Evolutionary conservation across 23 tunicate species (phyloP).

Genomic region (Phallusia fumigata): DNA sequence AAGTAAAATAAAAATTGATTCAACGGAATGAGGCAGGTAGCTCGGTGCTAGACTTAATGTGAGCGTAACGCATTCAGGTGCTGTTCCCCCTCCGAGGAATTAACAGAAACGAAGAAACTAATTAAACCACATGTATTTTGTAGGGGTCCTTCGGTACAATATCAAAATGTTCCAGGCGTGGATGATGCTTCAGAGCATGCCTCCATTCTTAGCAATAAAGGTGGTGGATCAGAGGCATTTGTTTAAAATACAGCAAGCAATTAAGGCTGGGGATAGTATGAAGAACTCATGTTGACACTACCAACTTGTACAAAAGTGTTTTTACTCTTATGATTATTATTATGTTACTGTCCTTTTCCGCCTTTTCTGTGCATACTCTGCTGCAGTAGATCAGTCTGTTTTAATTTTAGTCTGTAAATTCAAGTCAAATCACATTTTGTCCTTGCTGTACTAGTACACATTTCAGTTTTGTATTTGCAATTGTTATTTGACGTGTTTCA

Average conservation of each 20-base stretch:
- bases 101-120: too few species aligned
- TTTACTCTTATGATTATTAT: background rate
- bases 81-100: too few species aligned
- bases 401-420: too few species aligned
- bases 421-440: too few species aligned
- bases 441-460: too few species aligned
- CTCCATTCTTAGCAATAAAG: conserved; percentile 18
- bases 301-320: background rate
- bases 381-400: background rate
- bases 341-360: background rate
- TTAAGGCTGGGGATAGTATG: background rate
- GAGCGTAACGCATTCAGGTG: too few species aligned
- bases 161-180: conserved; percentile 57
- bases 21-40: too few species aligned
- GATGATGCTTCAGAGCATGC: conserved; percentile 58
- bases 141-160: conserved; percentile 44
- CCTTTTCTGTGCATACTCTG: background rate
- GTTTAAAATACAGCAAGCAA: conserved; percentile 22
- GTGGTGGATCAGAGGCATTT: conserved; percentile 73
- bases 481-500: too few species aligned
- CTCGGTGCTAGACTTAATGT: too few species aligned
- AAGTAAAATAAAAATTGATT: too few species aligned
- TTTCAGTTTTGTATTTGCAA: too few species aligned
- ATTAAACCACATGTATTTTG: background rate
- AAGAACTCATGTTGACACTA: background rate